Conservation (phyloP, 2,888 invertebrate genomes). For the Sepioteuthis lessoniana region DNA sequence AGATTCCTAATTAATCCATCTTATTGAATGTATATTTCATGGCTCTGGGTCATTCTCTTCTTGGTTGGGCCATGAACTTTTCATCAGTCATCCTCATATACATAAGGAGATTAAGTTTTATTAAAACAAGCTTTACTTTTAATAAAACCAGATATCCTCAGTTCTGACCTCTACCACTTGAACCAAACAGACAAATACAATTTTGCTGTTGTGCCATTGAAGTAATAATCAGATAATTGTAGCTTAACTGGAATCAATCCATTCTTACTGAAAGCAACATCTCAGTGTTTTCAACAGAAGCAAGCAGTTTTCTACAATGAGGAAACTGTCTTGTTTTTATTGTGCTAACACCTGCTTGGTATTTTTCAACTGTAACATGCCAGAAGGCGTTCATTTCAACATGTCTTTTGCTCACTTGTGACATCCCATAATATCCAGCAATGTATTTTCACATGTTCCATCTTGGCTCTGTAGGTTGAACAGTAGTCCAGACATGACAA, state of each 20-base stretch:
- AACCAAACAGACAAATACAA: neutral
- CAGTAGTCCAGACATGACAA: conserved; percentile 33
- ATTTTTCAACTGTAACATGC: conserved; percentile 8
- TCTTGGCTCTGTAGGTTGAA: neutral
- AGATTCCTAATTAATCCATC: too few species aligned
- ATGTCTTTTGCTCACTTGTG: neutral
- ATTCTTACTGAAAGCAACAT: neutral
- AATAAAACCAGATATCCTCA: too few species aligned
- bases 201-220: neutral
- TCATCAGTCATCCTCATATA: too few species aligned
- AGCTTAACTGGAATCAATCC: neutral
- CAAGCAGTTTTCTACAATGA: neutral
- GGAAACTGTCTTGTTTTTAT: neutral
- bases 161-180: neutral
- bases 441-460: conserved; percentile 33
- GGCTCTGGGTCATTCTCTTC: too few species aligned
- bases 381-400: conserved; percentile 33
- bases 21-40: too few species aligned
- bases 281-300: neutral
- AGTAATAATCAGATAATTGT: neutral
- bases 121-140: too few species aligned
- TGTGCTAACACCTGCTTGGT: conserved; percentile 6
- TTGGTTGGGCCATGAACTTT: too few species aligned
- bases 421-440: neutral
- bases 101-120: too few species aligned